phyloP scores from a whole-genome alignment of 1,140 invertebrate species.

The Pygmarrhopalites habei region DNA sequence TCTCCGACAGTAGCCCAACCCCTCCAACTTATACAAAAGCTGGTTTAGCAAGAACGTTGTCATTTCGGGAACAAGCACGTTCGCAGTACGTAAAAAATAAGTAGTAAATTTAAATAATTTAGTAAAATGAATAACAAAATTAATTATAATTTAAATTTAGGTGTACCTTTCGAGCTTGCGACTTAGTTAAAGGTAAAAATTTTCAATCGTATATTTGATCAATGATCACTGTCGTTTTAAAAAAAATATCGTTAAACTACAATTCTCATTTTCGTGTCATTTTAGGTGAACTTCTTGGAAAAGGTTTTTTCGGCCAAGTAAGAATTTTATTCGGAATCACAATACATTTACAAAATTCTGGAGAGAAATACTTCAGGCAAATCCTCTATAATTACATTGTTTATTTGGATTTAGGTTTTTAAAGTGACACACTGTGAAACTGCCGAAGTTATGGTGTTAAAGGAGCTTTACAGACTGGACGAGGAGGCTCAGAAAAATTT shows the following conservation, averaged over 20 bases:
- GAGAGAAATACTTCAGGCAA: constrained; percentile 2
- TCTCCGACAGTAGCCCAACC: constrained; percentile 57
- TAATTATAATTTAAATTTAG: too few relatives aligned
- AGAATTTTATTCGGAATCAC: too few relatives aligned
- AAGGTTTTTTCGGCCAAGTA: constrained; percentile 79
- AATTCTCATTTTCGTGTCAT: too few relatives aligned
- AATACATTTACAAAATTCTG: background rate
- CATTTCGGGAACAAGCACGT: constrained; percentile 72
- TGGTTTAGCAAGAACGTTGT: constrained; percentile 67
- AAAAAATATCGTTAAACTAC: too few relatives aligned
- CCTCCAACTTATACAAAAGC: constrained; percentile 30
- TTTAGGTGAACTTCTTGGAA: constrained; percentile 80
- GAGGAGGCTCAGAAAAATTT: constrained; percentile 91
- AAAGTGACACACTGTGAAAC: constrained; percentile 84
- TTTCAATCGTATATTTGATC: too few relatives aligned
- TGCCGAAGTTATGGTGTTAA: constrained; percentile 88
- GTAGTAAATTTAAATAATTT: too few relatives aligned
- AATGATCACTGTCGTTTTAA: too few relatives aligned
- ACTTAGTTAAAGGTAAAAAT: constrained; percentile 81
- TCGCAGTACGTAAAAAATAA: too few relatives aligned
- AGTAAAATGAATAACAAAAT: too few relatives aligned
- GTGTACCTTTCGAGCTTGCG: constrained; percentile 81
- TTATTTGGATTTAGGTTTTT: constrained; percentile 51
- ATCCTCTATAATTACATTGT: too few relatives aligned
- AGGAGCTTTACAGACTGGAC: constrained; percentile 85